Evolutionary conservation across 2,888 invertebrate genomes (phyloP), one percentile per base, ranked within the genome.

Genomic region (Bellardia pandia): DNA sequence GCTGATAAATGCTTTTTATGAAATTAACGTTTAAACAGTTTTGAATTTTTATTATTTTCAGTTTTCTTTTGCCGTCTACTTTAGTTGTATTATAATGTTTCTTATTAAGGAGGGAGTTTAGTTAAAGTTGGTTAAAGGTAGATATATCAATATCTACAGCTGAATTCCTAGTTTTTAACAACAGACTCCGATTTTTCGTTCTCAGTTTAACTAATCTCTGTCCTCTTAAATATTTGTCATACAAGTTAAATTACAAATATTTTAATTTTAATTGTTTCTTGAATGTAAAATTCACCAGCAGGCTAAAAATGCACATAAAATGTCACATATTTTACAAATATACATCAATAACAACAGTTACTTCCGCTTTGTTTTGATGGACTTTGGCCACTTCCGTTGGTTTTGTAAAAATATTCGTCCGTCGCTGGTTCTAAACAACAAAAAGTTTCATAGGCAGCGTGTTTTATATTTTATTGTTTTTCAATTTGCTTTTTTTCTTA

Each of bases 241-340:
- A 64, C 40, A 48, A 4, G 6, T 11, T 23, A 9, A 23, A 42
- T 53, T 14, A n/a, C 4, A 75, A 16, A 45, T 75, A 62, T 48
- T 75, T 48, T 48, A 74, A 78, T 68, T 68, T 68, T 23, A 75
- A 81, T 81, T 58, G 68, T 8, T 62, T 76, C 16, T 53, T n/a
- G 5, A 53, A 68, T n/a, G 6, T n/a, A 14, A 51, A 14, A n/a
- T 51, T 51, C 13, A n/a, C 51, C 51, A 51, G 13, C 13, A 51
- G 37, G 5, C 14, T 33, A 3, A 6, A 16, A 69, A 42, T 58
- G 72, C 23, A 45, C 62, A 51, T 74, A 53, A 75, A 82, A 69
- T 86, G 75, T 71, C 62, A 69, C 64, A 69, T 78, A 75, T 86
- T 86, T 78, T 69, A 60, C n/a, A n/a, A 33, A 48, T 16, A 72